phyloP scores from a whole-genome alignment of 2,888 invertebrate species.

The Himalopsyche japonica region DNA sequence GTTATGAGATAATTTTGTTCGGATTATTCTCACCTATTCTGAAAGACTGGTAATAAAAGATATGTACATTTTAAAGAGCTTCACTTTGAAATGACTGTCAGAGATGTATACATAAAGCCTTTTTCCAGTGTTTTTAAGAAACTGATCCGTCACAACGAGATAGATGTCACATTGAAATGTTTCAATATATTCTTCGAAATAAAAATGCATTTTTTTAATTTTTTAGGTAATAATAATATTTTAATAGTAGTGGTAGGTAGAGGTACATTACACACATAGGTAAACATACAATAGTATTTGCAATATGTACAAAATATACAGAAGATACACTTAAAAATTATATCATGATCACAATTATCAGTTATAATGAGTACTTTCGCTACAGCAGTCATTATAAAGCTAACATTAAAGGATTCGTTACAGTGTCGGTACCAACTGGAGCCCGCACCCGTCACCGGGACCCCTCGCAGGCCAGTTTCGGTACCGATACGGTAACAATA shows the following conservation, averaged over 20 bases:
- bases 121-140: too few relatives aligned
- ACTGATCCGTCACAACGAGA: too few relatives aligned
- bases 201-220: constrained; percentile 44
- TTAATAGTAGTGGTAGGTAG: constrained; percentile 66
- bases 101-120: too few relatives aligned
- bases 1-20: too few relatives aligned
- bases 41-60: too few relatives aligned
- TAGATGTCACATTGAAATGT: too few relatives aligned
- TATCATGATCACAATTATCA: constrained; percentile 40
- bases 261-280: constrained; percentile 65
- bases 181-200: neutral
- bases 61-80: too few relatives aligned
- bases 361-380: constrained; percentile 34
- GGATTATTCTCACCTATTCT: too few relatives aligned
- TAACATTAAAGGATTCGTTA: constrained; percentile 5
- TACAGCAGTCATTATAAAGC: constrained; percentile 33
- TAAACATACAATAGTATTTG: constrained; percentile 63
- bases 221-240: constrained; percentile 61
- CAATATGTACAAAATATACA: constrained; percentile 65
- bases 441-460: neutral
- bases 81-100: too few relatives aligned
- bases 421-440: neutral
- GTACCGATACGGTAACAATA: constrained; percentile 40
- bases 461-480: constrained; percentile 49
- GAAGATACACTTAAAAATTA: constrained; percentile 41